Percentiles rank a stretch among this genome's conserved stretches.
Evolutionary conservation across 2,888 invertebrate species (phyloP).

Genomic region (Apodemia duryi): DNA sequence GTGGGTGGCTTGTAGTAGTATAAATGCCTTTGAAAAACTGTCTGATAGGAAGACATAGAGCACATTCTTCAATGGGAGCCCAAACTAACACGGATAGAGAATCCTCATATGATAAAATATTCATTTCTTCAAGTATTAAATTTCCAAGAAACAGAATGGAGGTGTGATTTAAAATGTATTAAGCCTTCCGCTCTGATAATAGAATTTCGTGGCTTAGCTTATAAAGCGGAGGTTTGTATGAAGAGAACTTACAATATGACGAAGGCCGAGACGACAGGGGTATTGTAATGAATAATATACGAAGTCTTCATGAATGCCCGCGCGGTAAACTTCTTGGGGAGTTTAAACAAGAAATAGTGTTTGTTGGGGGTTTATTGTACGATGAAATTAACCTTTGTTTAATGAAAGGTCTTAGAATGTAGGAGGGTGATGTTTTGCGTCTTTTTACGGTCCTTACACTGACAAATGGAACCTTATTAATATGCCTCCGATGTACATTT

Average conservation of each 20-base stretch:
- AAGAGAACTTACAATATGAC: slow-evolving; percentile 10
- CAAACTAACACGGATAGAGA: too few species aligned
- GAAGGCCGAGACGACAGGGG: slow-evolving; percentile 8
- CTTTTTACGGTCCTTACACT: too few species aligned
- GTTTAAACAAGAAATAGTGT: slow-evolving; percentile 5
- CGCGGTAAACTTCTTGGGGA: not conserved
- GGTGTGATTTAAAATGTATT: slow-evolving; percentile 31
- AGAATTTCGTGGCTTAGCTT: slow-evolving; percentile 28
- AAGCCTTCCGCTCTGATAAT: slow-evolving; percentile 28
- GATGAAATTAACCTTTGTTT: slow-evolving; percentile 4
- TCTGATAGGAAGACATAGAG: too few species aligned
- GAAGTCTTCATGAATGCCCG: not conserved
- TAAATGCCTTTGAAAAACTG: too few species aligned
- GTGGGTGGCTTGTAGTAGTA: too few species aligned
- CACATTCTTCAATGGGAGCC: too few species aligned
- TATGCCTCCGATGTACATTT: too few species aligned
- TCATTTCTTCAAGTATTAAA: not conserved
- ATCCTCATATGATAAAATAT: too few species aligned
- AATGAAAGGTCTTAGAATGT: not conserved
- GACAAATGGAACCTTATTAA: too few species aligned
- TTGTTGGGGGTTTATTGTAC: not conserved
- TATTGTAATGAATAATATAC: slow-evolving; percentile 5
- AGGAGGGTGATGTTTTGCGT: too few species aligned
- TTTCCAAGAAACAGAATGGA: not conserved
- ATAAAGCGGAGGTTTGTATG: slow-evolving; percentile 19